phyloP scores from a whole-genome alignment of 2,113 vertebrate species.

The Ceratotherium simum region DNA sequence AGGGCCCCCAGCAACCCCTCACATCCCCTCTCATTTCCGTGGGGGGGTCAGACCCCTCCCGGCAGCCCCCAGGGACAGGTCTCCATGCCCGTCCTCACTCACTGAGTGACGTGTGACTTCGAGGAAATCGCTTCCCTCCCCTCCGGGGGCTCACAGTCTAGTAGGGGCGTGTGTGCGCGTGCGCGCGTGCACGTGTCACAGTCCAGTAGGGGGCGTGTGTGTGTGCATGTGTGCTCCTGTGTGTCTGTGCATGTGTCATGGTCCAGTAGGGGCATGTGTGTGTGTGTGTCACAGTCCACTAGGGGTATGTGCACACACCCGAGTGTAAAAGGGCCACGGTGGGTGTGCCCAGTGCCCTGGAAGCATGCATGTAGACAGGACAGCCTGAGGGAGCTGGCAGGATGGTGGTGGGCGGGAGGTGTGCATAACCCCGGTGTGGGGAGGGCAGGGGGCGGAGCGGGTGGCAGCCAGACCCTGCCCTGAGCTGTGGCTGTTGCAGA shows the following conservation, averaged over 20 bases:
- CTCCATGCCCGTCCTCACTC: neutral
- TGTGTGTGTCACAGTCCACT: rapidly evolving
- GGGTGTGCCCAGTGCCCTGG: neutral
- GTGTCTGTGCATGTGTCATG: neutral
- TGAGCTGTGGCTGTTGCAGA: neutral
- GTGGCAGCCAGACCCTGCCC: no score
- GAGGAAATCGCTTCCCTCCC: neutral
- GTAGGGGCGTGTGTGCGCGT: neutral
- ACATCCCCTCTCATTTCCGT: neutral
- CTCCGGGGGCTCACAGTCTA: neutral
- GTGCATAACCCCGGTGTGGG: no score
- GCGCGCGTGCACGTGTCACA: neutral
- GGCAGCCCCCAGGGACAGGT: neutral
- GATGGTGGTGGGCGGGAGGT: no score
- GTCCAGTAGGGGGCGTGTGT: no score
- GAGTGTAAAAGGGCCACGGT: neutral
- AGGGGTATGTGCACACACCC: neutral
- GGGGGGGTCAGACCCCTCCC: neutral
- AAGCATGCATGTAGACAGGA: neutral
- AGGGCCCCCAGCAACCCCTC: neutral
- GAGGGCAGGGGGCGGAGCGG: neutral
- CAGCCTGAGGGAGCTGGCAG: neutral
- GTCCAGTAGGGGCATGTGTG: neutral
- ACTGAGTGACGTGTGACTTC: neutral
- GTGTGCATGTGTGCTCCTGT: neutral